Evolutionary conservation across 2,888 invertebrate genomes (phyloP).

Genomic region (Danaus chrysippus): DNA sequence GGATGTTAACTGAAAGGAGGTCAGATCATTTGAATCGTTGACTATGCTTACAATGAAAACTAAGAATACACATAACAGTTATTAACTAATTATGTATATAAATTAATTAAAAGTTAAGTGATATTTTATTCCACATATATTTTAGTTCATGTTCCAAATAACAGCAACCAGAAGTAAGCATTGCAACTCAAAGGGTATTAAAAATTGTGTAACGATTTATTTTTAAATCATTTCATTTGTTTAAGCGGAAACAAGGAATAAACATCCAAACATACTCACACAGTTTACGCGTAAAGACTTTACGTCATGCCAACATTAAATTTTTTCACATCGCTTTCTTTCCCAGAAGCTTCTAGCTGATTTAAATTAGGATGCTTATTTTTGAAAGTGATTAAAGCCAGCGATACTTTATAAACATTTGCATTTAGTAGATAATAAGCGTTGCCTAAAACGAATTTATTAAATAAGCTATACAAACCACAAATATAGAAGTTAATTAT

Average conservation of each 20-base stretch:
- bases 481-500: conserved; percentile 18
- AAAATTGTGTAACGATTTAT: conserved; percentile 1
- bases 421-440: too few relatives aligned
- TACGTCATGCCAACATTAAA: background rate
- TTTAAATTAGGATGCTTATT: background rate
- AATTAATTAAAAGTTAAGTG: background rate
- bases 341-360: background rate
- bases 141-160: too few relatives aligned
- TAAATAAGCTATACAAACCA: too few relatives aligned
- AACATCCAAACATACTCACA: background rate
- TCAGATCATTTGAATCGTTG: too few relatives aligned
- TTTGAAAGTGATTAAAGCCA: background rate
- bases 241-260: background rate
- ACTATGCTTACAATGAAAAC: too few relatives aligned
- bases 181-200: background rate
- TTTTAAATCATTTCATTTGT: background rate
- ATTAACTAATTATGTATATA: too few relatives aligned
- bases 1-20: too few relatives aligned
- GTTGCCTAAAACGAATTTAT: too few relatives aligned
- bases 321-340: background rate
- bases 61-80: too few relatives aligned
- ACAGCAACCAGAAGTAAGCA: background rate
- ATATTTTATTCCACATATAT: background rate
- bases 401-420: too few relatives aligned
- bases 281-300: background rate